Conservation (phyloP, 2,113 vertebrate species). For the Psilopogon haemacephalus region DNA sequence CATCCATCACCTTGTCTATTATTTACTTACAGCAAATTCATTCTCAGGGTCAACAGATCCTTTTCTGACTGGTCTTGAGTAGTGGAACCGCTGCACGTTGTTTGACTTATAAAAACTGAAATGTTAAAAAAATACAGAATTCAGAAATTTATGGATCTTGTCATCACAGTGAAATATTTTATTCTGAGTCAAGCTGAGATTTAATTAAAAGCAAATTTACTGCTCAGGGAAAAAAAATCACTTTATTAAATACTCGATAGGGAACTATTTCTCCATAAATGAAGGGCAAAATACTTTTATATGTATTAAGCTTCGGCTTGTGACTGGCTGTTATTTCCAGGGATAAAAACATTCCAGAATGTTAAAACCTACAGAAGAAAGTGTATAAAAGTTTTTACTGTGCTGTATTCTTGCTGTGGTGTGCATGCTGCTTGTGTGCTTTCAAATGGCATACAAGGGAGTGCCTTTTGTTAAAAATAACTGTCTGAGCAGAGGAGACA, state of each 20-base stretch:
- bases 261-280: neutral
- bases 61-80: conserved; percentile 92
- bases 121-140: conserved; percentile 8
- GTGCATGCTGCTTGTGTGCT: neutral
- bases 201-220: conserved; percentile 35
- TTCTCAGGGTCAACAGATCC: conserved; percentile 93
- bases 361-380: neutral
- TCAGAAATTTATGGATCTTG: neutral
- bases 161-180: neutral
- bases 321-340: neutral
- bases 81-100: conserved; percentile 94
- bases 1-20: neutral
- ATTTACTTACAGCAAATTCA: conserved; percentile 92
- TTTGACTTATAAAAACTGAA: conserved; percentile 98
- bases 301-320: neutral
- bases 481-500: neutral
- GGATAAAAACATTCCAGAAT: neutral
- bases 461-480: neutral
- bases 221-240: neutral
- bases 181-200: neutral
- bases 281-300: neutral
- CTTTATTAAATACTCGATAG: neutral
- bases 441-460: neutral
- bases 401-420: neutral
- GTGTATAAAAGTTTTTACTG: neutral